Percentiles rank a stretch among this genome's conserved stretches.
Evolutionary conservation across 2,888 invertebrate species (phyloP).

Genomic region (Geotrupes spiniger): DNA sequence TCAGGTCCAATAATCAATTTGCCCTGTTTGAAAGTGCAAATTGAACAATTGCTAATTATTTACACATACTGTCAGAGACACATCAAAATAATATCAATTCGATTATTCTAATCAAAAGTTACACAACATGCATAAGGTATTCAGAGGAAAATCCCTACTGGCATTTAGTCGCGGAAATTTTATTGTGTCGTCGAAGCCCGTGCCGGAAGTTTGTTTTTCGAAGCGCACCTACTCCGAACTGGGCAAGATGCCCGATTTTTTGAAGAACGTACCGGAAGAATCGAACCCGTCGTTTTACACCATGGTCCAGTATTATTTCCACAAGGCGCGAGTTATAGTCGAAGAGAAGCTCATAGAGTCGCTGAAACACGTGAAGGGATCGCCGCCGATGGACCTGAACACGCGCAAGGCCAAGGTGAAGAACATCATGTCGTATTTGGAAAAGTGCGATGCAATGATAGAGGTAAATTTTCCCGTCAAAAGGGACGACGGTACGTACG

Average conservation of each 20-base stretch:
- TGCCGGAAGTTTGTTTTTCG: no score
- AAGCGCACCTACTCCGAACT: conserved; percentile 13
- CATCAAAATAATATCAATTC: no score
- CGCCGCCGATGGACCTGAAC: conserved; percentile 49
- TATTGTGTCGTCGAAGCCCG: no score
- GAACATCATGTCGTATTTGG: conserved; percentile 63
- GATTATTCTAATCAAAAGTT: no score
- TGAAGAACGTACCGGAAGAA: conserved; percentile 43
- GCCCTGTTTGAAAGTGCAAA: no score
- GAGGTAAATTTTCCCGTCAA: conserved; percentile 69
- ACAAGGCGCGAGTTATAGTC: conserved; percentile 56
- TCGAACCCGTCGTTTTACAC: conserved; percentile 57
- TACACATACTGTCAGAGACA: no score
- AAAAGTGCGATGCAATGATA: conserved; percentile 65
- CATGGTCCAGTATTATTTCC: conserved; percentile 70
- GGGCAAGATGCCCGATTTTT: conserved; percentile 45
- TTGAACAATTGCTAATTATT: no score
- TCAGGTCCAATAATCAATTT: no score
- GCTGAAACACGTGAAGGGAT: conserved; percentile 42
- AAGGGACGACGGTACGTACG: conserved; percentile 67
- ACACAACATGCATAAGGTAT: no score
- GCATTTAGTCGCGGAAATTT: no score
- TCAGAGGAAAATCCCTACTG: no score
- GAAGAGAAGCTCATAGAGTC: conserved; percentile 58
- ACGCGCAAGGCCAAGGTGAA: conserved; percentile 61